Evolutionary conservation across 2,113 vertebrate genomes (phyloP).

Genomic region (Hystrix cristata): DNA sequence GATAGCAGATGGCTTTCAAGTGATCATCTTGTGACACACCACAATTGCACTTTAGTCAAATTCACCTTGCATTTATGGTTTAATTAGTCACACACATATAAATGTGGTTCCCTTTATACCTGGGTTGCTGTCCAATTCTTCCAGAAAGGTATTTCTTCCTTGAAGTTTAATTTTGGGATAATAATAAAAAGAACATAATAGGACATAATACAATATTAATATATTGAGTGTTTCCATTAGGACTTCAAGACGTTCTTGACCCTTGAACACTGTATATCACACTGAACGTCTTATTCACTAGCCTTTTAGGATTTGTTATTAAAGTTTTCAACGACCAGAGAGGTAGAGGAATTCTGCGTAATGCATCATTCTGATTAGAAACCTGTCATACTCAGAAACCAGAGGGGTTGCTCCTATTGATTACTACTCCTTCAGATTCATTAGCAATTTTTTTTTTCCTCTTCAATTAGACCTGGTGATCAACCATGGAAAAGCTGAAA

Average conservation of each 20-base stretch:
- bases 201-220: neutral
- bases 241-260: neutral
- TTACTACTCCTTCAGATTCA: conserved; percentile 39
- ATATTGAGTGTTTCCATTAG: neutral
- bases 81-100: conserved; percentile 34
- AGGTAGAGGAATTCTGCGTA: conserved; percentile 40
- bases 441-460: conserved; percentile 51
- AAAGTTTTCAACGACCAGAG: conserved; percentile 63
- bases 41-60: conserved; percentile 30
- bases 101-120: neutral
- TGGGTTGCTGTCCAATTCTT: neutral
- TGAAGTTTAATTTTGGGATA: conserved; percentile 1
- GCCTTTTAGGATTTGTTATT: conserved; percentile 56
- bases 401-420: conserved; percentile 52
- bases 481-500: conserved; percentile 53
- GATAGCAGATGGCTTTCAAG: conserved; percentile 60
- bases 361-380: conserved; percentile 73
- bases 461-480: conserved; percentile 52
- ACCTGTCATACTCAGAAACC: conserved; percentile 64
- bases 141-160: neutral
- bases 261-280: neutral
- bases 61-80: conserved; percentile 46
- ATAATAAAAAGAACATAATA: neutral
- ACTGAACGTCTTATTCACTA: neutral
- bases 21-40: conserved; percentile 12